These are phyloP conservation scores for Recurvirostra avosetta DNA, from an alignment of 2,113 vertebrate species.

Conservation along the genomic window DNA sequence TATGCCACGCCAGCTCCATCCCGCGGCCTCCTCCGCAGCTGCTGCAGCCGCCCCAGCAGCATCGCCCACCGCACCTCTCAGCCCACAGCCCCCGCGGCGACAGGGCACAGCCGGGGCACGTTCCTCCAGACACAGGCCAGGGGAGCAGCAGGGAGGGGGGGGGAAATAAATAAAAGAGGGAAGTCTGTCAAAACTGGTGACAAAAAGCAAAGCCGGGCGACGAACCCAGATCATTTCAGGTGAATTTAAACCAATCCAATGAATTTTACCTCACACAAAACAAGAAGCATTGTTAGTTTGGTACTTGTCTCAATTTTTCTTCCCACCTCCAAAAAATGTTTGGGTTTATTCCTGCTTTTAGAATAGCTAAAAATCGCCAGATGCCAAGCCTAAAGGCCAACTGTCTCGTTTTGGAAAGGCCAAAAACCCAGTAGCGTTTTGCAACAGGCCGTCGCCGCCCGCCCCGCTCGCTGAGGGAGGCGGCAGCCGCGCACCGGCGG, in stretches of 20 bases:
- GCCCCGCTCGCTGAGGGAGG: no score
- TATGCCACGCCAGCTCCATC: rapidly evolving
- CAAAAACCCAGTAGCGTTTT: rapidly evolving
- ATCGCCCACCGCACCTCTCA: rapidly evolving
- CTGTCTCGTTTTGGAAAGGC: rapidly evolving
- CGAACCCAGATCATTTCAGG: rapidly evolving
- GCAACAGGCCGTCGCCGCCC: no score
- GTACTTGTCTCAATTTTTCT: rapidly evolving
- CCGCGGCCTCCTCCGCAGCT: rapidly evolving
- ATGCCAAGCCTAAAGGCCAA: background rate
- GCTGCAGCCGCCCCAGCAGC: background rate
- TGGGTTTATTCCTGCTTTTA: background rate
- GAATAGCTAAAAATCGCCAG: background rate
- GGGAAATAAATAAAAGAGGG: no score
- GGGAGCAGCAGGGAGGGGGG: no score
- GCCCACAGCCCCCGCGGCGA: rapidly evolving
- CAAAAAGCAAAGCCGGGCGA: background rate
- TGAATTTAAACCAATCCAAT: rapidly evolving
- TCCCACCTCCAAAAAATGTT: background rate
- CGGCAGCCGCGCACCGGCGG: no score
- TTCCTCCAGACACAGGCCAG: rapidly evolving
- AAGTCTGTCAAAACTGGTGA: rapidly evolving
- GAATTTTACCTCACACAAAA: background rate
- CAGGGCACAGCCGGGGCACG: rapidly evolving
- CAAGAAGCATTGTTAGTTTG: rapidly evolving